A percentile compares a stretch with the other conserved stretches of the same genome.
Conservation (phyloP, 1,140 invertebrate genomes). For the Wasmannia auropunctata region DNA sequence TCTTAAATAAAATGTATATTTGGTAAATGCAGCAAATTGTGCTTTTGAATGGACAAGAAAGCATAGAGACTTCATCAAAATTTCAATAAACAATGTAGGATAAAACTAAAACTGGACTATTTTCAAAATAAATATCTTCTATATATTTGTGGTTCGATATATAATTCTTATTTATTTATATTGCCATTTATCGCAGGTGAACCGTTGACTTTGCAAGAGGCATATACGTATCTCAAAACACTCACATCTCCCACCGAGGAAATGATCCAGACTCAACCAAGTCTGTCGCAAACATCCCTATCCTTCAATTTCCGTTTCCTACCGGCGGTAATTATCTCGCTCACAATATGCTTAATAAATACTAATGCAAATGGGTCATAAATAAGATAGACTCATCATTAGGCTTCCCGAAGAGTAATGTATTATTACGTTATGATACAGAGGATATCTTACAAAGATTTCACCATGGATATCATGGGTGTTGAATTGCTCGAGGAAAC, state of each 20-base stretch:
- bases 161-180: neutral
- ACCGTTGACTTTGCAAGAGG: conserved; percentile 64
- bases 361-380: conserved; percentile 5
- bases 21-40: neutral
- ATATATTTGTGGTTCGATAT: neutral
- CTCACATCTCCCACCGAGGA: conserved; percentile 36
- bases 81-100: neutral
- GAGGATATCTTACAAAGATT: conserved; percentile 83
- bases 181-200: conserved; percentile 59
- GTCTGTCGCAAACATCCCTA: neutral
- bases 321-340: conserved; percentile 61
- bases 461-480: conserved; percentile 75
- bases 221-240: conserved; percentile 60
- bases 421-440: conserved; percentile 82
- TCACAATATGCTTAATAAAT: neutral
- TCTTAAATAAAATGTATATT: neutral
- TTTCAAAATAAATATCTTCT: conserved; percentile 5
- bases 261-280: conserved; percentile 1
- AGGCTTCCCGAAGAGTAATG: conserved; percentile 80
- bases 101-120: neutral
- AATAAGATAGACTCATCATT: conserved; percentile 61
- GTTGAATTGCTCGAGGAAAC: conserved; percentile 74
- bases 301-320: conserved; percentile 68
- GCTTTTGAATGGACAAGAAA: neutral
- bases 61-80: neutral